Evolutionary conservation across 2,113 vertebrate genomes (phyloP), one percentile per base, ranked within the genome.

Genomic region (Galemys pyrenaicus): DNA sequence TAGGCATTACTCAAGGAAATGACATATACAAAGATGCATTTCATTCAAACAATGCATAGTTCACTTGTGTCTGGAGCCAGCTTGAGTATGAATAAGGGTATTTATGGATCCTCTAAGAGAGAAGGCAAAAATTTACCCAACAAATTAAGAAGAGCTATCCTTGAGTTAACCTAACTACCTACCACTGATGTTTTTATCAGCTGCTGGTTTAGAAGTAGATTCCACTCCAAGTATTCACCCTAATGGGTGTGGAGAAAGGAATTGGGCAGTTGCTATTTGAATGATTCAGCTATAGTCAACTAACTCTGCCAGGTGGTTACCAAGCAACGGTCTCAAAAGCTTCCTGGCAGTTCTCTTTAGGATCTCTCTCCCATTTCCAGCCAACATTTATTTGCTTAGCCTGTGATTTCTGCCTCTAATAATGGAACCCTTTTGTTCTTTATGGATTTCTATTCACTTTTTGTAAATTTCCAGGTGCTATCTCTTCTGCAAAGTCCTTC

Each of bases 321-420:
- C 89, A 94, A 82, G 95, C 93, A 95, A 94, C 89, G 20, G 49
- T 83, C 92, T 94, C 79, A 62, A 89, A 89, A 86, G 80, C 93
- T 89, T 87, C 41, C 93, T 74, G 60, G 70, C 64, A 89, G 49
- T 67, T 92, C 65, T 54, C 85, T 56, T 89, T 51, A 78, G 77
- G 28, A 20, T 87, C 58, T 67, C 32, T 49, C 51, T 92, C 85
- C 37, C 68, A 60, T 91, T 95, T 78, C 58, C 46, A 89, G 46
- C 65, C 78, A 94, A 7, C 15, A 32, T 11, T 54, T 54, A 12
- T 85, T 79, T 75, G 37, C 46, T 93, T 60, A 80, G 20, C 19
- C 79, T 86, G 17, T 84, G 68, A 54, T 83, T 87, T 92, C 28
- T 92, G 30, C 56, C 30, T 70, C 8, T 28, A 70, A 68, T 46